Base-by-base conservation (phyloP, 1,140 invertebrate genomes). In the Brachionus asplanchnoidis region DNA sequence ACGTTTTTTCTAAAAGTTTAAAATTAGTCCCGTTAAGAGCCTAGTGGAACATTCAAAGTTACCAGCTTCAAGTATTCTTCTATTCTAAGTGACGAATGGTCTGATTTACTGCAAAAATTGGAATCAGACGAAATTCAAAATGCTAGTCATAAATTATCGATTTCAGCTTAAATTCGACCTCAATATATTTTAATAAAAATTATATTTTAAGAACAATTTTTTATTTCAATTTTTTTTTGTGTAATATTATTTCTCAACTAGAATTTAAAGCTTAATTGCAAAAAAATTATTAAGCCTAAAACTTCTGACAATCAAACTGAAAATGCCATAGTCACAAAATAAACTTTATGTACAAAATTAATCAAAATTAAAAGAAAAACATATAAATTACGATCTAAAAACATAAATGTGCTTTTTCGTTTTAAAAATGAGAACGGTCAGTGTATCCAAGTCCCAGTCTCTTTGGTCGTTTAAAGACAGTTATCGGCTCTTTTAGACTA, bases 401-500 rank as follows among this genome's bases (percentile, higher is more conserved):
- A 66, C 32, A 36, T 36, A 8, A 12, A 20, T 26, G 23, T 26
- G 11, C 26, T 66, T 66, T 66, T 66, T 66, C 9, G 17, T 66
- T 26, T 40, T 68, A 68, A 46, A 44, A 82, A 32, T 70, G 26
- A 42, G 28, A n/a, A 23, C 26, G 26, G 17, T 84, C 20, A 56
- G 14, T 82, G 77, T 78, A 86, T 23, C 88, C 87, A 28, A 88
- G 85, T 11, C 88, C 87, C 42, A 86, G 85, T 42, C 87, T 73
- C n/a, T 85, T 83, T 85, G 28, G 85, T 7, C 84, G 44, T 44
- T 50, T 60, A 11, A 56, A 28, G 11, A 88, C 86, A 26, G 85
- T 73, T 7, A 89, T 77, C 7, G 89, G 89, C 23, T 86, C 86
- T 80, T 86, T 86, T 23, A 89, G 87, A 2, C 89, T 88, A 20